Evolutionary conservation across 2,113 vertebrate genomes (phyloP), one percentile per base, ranked within the genome.

Genomic region (Pseudolaguvia tuberculata): DNA sequence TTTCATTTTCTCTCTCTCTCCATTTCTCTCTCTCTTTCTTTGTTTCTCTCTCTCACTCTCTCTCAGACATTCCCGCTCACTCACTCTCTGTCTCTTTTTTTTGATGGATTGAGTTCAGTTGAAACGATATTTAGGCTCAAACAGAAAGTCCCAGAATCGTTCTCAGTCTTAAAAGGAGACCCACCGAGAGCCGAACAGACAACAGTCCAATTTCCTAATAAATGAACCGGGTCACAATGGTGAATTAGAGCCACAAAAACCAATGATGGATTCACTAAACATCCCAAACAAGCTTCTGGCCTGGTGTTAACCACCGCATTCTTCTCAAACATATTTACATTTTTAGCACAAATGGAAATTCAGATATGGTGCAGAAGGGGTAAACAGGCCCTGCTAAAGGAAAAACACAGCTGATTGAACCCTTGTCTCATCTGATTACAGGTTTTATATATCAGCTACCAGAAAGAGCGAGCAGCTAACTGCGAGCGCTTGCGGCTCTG

Each of bases 401-500:
- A 69, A 75, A 35, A 80, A 73, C 63, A 62, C 29, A 45, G 70
- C 70, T 78, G 80, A 80, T 79, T 81, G 83, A 82, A 72, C 58
- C 48, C 80, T 80, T 81, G 83, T 84, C 84, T 78, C 47, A 66
- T 83, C 76, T 82, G 70, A 84, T 86, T 82, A 83, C 79, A 75
- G 77, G 70, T 84, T 82, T 82, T 76, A 83, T 84, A 72, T 70
- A 84, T 81, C 79, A 84, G 73, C 73, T 73, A 76, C 2, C 63
- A 79, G 69, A 50, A 50, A 56, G 58, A 70, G 59, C 47, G 58
- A 78, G 67, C 78, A 42, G 75, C 72, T 62, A 50, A 57, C 56
- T 68, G 72, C 17, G 25, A 68, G 31, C 52, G 55, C 42, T 55
- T 17, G 29, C 50, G 17, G 68, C 66, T 75, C 55, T 66, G 65